Percentiles rank a stretch among this genome's conserved stretches.
phyloP scores from a whole-genome alignment of 2,888 invertebrate genomes.

The Ennomos fuscantarius region DNA sequence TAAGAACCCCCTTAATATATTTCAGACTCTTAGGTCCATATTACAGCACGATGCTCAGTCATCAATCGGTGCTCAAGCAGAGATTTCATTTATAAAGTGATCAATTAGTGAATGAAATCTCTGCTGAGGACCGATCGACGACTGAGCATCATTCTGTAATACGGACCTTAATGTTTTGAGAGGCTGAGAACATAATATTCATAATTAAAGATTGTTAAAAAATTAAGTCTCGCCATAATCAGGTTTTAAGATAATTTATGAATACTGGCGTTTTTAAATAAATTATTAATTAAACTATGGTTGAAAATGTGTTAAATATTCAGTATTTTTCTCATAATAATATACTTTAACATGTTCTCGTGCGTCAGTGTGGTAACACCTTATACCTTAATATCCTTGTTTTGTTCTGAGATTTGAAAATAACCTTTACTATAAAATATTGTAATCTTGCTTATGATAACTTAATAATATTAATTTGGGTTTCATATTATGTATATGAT shows the following conservation, averaged over 20 bases:
- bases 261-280: not conserved
- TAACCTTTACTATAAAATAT: constrained; percentile 10
- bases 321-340: not conserved
- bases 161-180: too few species aligned
- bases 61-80: too few species aligned
- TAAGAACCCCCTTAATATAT: too few species aligned
- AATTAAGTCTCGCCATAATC: too few species aligned
- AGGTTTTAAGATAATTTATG: not conserved
- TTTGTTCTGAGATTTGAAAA: constrained; percentile 22
- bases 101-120: too few species aligned
- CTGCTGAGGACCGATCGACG: too few species aligned
- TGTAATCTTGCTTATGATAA: constrained; percentile 20
- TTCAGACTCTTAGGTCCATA: too few species aligned
- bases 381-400: not conserved
- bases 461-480: constrained; percentile 17
- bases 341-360: not conserved
- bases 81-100: too few species aligned
- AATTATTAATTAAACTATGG: not conserved
- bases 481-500: constrained; percentile 23
- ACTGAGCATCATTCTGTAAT: too few species aligned
- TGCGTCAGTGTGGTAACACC: constrained; percentile 13
- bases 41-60: too few species aligned
- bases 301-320: not conserved
- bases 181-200: too few species aligned
- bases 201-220: too few species aligned